These are phyloP conservation scores for human (Homo sapiens) DNA, from an alignment of 2,113 vertebrate species.

Conservation along the genomic window GRCh38 chr16:58096501-58097000, in stretches of 20 bases:
- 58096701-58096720: background rate
- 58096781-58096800: background rate
- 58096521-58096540: background rate
- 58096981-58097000: background rate
- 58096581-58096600: background rate
- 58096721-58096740: background rate
- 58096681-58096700: background rate
- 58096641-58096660: background rate
- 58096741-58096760: background rate
- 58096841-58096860: background rate
- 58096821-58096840: background rate
- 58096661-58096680: rapidly evolving
- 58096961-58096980: background rate
- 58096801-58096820: background rate
- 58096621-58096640: background rate
- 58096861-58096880: background rate
- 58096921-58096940: background rate
- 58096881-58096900: background rate
- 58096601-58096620: background rate
- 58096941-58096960: background rate
- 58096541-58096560: background rate
- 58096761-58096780: background rate
- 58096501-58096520: background rate
- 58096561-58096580: background rate
- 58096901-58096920: background rate